phyloP scores from a whole-genome alignment of 2,888 invertebrate genomes.

The Lycia hirtaria region DNA sequence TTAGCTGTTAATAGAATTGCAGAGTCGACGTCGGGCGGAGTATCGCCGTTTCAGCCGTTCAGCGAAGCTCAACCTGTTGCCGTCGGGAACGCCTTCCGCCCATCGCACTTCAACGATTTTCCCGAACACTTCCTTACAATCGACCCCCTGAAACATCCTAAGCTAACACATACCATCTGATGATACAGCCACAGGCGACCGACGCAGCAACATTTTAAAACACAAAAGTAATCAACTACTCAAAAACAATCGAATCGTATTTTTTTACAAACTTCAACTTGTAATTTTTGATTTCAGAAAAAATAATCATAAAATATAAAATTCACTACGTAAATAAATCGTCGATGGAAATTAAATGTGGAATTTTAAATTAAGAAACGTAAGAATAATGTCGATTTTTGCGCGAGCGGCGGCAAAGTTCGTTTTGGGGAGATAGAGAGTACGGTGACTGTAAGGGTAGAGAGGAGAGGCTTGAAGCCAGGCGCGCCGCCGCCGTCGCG shows the following conservation, averaged over 20 bases:
- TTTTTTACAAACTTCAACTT: constrained; percentile 28
- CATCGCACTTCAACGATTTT: constrained; percentile 59
- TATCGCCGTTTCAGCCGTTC: constrained; percentile 49
- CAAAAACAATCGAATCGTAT: constrained; percentile 59
- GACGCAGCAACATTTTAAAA: constrained; percentile 54
- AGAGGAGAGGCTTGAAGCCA: constrained; percentile 56
- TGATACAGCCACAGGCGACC: constrained; percentile 31
- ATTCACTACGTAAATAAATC: constrained; percentile 66
- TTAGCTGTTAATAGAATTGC: constrained; percentile 75
- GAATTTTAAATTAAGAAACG: constrained; percentile 64
- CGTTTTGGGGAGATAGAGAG: constrained; percentile 47
- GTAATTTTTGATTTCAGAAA: constrained; percentile 40
- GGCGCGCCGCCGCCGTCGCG: constrained; percentile 77
- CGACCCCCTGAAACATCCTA: constrained; percentile 38
- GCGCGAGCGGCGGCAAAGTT: constrained; percentile 78
- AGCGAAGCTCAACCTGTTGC: constrained; percentile 76
- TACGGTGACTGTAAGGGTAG: constrained; percentile 53
- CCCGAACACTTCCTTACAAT: constrained; percentile 35
- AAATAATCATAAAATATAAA: constrained; percentile 63
- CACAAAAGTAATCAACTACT: constrained; percentile 63
- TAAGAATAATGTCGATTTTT: constrained; percentile 57
- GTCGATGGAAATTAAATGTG: constrained; percentile 50
- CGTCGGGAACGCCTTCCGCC: constrained; percentile 83
- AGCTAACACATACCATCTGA: constrained; percentile 34
- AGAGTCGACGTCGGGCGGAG: constrained; percentile 63